Evolutionary conservation across 2,797 vertebrate genomes (phyloP), one percentile per base, ranked within the genome.

Genomic region (Miichthys miiuy): DNA sequence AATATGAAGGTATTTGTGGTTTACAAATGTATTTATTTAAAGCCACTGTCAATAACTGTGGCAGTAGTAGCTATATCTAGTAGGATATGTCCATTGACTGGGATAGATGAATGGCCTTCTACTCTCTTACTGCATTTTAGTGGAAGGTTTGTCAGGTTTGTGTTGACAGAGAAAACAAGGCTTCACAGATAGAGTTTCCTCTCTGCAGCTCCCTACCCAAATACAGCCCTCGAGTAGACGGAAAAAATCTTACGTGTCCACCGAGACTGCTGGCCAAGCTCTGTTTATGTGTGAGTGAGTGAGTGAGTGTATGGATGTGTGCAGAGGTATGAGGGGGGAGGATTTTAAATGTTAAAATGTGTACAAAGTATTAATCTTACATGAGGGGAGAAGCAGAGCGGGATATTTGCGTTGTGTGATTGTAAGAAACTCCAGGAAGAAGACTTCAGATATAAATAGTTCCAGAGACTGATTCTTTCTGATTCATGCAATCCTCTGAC

Each of bases 81-180:
- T 5, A 51, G 48, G 61, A 68, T 81, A 70, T 47, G 46, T 30
- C 68, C 68, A 79, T 73, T 78, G 83, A 87, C 73, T 54, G 44
- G 75, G 80, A 75, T 44, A 79, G 80, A 82, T 82, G 67, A 76
- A 87, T 67, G 44, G 70, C 63, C 71, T 84, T 82, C 55, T 80
- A 67, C 75, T 82, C 67, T 71, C 47, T 82, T 83, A 48, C 75
- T 87, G 67, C 74, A 80, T 92, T 91, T 91, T 85, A 80, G 86
- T 82, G 81, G 81, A 83, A 86, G 71, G 69, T 85, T 84, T 82
- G 86, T 88, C 73, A 87, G 81, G 60, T 88, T 86, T 83, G 72
- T 94, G 80, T 89, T 94, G 85, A 93, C 94, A 93, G 91, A 93
- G 92, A 92, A 94, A 95, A 93, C 83, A 94, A 85, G 88, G 68